Base-by-base conservation (phyloP, 2,888 invertebrate genomes). In the Julus scandinavius region DNA sequence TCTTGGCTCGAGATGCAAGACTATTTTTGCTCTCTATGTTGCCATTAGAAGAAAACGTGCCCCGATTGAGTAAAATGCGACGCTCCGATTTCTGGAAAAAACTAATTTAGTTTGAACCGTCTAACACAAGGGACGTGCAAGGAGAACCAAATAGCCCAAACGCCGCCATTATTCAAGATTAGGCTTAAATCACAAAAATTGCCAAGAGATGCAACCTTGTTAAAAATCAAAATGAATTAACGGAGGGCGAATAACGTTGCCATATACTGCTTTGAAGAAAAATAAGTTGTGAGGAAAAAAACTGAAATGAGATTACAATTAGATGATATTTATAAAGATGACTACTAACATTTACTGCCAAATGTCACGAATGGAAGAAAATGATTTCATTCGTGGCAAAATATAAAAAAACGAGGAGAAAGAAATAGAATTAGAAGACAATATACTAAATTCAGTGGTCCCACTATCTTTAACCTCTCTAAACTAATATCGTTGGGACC, bases 81-180 rank as follows among this genome's bases (percentile, higher is more conserved):
- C 4, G 63, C 63, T 63, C 63, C 63, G 63, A 63, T 63, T 29
- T 63, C 63, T 63, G 63, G 63, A 63, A 63, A 29, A 63, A 63
- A 63, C 63, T 63, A 63, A 63, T 63, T 63, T 63, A n/a, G 63
- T 63, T 63, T 63, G 63, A 63, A 63, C 63, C 63, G 20, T 63
- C 63, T 63, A 63, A 63, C 63, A 63, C 63, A 15, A 63, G 63
- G 63, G 63, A 63, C 63, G 63, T 63, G 63, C n/a, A 20, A n/a
- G 63, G 63, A 63, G n/a, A 63, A 63, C 63, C 63, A 63, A 63
- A 63, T 63, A 9, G 63, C 63, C 63, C 63, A n/a, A 20, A 20
- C 63, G 63, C 63, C 5, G 20, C 5, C 63, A 63, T 63, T 63
- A 63, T 63, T 63, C 63, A 63, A 63, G 63, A 63, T 63, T 63